Evolutionary conservation across 2,888 invertebrate genomes (phyloP).

Genomic region (Sussaba pulchella): DNA sequence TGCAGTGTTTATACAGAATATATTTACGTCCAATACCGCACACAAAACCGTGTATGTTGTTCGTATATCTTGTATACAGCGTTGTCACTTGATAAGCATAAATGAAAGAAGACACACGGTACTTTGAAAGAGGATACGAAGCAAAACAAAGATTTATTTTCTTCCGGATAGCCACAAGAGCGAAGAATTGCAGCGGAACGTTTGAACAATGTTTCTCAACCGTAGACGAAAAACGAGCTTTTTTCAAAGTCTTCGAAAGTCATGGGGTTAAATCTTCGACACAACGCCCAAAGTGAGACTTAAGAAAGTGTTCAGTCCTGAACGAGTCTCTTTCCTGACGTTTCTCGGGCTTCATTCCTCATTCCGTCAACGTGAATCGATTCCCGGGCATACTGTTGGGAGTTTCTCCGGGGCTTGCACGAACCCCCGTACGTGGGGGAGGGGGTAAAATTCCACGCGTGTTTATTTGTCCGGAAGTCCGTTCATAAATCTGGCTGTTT

Average conservation of each 20-base stretch:
- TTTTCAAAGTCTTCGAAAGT: slow-evolving; percentile 29
- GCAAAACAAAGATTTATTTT: slow-evolving; percentile 13
- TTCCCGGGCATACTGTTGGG: slow-evolving; percentile 62
- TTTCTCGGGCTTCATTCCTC: slow-evolving; percentile 76
- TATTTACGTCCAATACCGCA: too few species aligned
- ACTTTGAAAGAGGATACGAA: background rate
- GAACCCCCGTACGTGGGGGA: slow-evolving; percentile 10
- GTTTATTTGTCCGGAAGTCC: slow-evolving; percentile 81
- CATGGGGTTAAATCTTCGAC: slow-evolving; percentile 27
- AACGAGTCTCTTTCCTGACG: slow-evolving; percentile 55
- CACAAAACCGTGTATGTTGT: too few species aligned
- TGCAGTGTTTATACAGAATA: too few species aligned
- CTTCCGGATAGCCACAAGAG: background rate
- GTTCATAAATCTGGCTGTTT: slow-evolving; percentile 82
- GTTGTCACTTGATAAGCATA: too few species aligned
- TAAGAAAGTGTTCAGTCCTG: slow-evolving; percentile 15
- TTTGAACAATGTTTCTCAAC: background rate
- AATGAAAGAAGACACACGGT: too few species aligned
- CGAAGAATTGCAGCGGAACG: slow-evolving; percentile 17
- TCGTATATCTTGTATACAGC: too few species aligned
- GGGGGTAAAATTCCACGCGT: slow-evolving; percentile 66
- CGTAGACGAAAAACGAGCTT: background rate
- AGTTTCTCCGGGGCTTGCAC: slow-evolving; percentile 64
- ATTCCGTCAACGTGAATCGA: slow-evolving; percentile 76
- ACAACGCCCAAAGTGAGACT: slow-evolving; percentile 30